Conservation (phyloP, 2,797 vertebrate genomes). For the Paguma larvata region DNA sequence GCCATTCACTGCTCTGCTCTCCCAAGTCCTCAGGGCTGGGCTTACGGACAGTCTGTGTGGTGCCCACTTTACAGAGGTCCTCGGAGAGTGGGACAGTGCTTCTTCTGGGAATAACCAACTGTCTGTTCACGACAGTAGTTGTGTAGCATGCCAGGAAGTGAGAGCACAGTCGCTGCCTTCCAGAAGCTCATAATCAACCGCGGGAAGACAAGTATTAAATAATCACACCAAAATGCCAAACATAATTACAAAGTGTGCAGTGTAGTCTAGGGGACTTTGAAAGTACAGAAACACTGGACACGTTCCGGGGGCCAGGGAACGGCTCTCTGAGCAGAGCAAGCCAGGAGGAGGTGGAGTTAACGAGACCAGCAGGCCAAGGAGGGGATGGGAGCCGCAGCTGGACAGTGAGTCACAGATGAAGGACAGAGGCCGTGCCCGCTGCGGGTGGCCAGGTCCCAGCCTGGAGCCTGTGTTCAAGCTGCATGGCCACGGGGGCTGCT, state of each 20-base stretch:
- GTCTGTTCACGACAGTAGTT: neutral
- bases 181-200: neutral
- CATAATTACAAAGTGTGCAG: neutral
- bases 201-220: neutral
- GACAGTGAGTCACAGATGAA: neutral
- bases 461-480: neutral
- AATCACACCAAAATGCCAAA: neutral
- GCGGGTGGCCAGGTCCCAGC: neutral
- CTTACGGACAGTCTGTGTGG: neutral
- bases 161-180: neutral
- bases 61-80: neutral
- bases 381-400: neutral
- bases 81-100: neutral
- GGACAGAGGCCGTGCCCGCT: too few species aligned
- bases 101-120: neutral
- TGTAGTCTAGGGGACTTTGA: neutral
- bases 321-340: neutral
- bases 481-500: neutral
- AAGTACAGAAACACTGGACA: neutral
- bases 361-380: neutral
- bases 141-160: neutral
- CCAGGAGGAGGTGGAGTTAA: neutral
- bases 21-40: neutral
- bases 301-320: neutral
- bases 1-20: neutral